These are phyloP conservation scores for Enteromius argenteus DNA, from an alignment of 2,797 vertebrate species.

Conservation along the genomic window DNA sequence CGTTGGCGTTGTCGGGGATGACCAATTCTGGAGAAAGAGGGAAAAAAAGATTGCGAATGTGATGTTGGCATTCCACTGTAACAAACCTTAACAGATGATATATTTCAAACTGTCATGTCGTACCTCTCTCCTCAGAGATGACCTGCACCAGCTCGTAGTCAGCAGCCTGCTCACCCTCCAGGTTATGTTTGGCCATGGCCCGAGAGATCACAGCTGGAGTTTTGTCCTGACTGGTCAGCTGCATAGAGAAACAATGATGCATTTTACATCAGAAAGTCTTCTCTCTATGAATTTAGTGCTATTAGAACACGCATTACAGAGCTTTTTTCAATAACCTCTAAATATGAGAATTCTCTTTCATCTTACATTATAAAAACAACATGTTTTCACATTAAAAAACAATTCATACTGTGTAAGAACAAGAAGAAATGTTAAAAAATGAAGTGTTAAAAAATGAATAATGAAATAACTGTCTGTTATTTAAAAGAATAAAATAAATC, in stretches of 20 bases:
- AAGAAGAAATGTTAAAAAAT: neutral
- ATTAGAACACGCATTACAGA: neutral
- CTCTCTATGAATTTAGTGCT: neutral
- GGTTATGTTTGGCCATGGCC: constrained; percentile 92
- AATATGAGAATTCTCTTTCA: neutral
- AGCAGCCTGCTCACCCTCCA: constrained; percentile 83
- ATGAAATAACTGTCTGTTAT: neutral
- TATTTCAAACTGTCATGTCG: neutral
- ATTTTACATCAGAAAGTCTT: neutral
- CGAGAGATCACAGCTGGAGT: constrained; percentile 89
- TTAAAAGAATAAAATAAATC: neutral
- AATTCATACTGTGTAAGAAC: neutral
- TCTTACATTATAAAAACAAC: neutral
- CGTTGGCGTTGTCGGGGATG: constrained; percentile 90
- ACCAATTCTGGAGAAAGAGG: constrained; percentile 83
- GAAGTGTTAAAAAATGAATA: neutral
- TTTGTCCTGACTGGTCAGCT: constrained; percentile 95
- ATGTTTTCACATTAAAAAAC: neutral
- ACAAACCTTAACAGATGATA: neutral
- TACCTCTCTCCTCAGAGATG: constrained; percentile 94
- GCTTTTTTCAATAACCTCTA: neutral
- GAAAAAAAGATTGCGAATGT: neutral
- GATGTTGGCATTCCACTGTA: neutral
- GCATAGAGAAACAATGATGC: neutral
- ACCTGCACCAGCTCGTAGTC: constrained; percentile 92